These are phyloP conservation scores for Dynastes grantii DNA, from an alignment of 2,888 invertebrate species.

Conservation along the genomic window DNA sequence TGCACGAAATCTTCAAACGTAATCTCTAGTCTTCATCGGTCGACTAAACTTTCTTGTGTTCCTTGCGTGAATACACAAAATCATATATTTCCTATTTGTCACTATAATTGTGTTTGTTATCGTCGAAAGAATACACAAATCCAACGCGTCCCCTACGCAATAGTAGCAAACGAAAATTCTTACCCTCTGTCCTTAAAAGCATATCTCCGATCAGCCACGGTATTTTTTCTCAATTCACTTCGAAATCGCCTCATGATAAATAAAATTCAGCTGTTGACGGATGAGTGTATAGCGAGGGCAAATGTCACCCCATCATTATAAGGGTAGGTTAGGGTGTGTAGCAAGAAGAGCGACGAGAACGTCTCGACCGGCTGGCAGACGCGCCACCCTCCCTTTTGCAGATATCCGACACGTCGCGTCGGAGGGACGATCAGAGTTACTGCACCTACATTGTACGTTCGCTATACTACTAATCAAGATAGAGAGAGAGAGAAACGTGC, in stretches of 20 bases:
- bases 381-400: constrained; percentile 24
- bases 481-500: constrained; percentile 25
- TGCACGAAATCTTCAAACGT: neutral
- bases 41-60: neutral
- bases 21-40: neutral
- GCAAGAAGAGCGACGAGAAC: constrained; percentile 6
- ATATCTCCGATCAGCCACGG: constrained; percentile 27
- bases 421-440: constrained; percentile 43
- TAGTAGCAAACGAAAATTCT: neutral
- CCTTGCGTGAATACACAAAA: neutral
- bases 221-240: constrained; percentile 20
- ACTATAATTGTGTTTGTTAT: constrained; percentile 30
- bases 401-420: constrained; percentile 23
- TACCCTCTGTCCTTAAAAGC: neutral
- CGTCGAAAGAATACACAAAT: neutral
- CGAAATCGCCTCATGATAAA: constrained; percentile 40
- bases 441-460: constrained; percentile 28
- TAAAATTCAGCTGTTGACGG: constrained; percentile 45
- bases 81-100: constrained; percentile 18
- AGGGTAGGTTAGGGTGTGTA: constrained; percentile 39
- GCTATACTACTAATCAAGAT: constrained; percentile 33
- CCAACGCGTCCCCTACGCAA: neutral
- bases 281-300: constrained; percentile 33
- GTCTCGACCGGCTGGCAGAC: constrained; percentile 44
- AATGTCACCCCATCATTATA: constrained; percentile 44